A percentile compares a stretch with the other conserved stretches of the same genome.
Conservation (phyloP, 2,888 invertebrate species). For the Gymnosoma rotundatum region DNA sequence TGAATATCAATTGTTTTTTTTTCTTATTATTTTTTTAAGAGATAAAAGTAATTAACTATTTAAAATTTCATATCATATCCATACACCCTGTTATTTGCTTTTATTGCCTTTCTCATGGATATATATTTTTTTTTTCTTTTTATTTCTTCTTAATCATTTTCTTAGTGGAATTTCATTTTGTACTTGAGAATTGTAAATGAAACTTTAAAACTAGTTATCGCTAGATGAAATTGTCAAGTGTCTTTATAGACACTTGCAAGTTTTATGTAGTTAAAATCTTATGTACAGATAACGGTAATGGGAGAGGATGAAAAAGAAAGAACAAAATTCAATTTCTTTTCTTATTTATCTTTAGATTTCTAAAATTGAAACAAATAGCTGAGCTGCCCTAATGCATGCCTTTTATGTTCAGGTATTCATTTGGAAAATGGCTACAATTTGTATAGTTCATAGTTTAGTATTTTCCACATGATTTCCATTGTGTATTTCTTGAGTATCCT, state of each 20-base stretch:
- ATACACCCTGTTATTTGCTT: slow-evolving; percentile 3
- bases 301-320: not conserved
- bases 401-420: slow-evolving; percentile 53
- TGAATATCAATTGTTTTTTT: too few relatives aligned
- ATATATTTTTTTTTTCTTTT: slow-evolving; percentile 10
- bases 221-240: slow-evolving; percentile 56
- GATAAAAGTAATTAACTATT: not conserved
- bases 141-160: slow-evolving; percentile 6
- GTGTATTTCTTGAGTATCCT: slow-evolving; percentile 37
- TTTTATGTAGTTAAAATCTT: slow-evolving; percentile 1
- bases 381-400: slow-evolving; percentile 20
- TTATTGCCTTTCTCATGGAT: not conserved
- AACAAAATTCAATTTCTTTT: too few relatives aligned
- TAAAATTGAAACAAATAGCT: not conserved
- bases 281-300: not conserved
- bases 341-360: too few relatives aligned
- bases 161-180: slow-evolving; percentile 28
- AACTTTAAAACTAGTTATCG: slow-evolving; percentile 31
- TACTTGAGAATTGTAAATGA: slow-evolving; percentile 63
- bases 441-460: slow-evolving; percentile 56
- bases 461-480: slow-evolving; percentile 66
- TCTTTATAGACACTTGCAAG: slow-evolving; percentile 5
- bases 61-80: not conserved
- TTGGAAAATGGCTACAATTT: slow-evolving; percentile 68
- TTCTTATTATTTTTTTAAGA: too few relatives aligned